Evolutionary conservation across 2,113 vertebrate species (phyloP).

Genomic region (Phyllostomus hastatus): DNA sequence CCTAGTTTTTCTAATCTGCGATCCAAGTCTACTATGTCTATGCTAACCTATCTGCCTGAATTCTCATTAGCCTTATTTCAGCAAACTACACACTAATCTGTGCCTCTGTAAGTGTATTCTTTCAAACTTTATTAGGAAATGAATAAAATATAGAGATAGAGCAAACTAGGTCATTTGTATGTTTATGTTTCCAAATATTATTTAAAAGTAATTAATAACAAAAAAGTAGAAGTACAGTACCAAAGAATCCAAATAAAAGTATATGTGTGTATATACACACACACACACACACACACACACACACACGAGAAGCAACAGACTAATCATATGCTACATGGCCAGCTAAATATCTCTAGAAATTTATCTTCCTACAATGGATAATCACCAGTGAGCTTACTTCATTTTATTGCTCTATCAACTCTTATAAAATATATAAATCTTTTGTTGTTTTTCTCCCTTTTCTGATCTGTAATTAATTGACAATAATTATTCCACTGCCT

Average conservation of each 20-base stretch:
- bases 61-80: background rate
- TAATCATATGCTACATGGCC: background rate
- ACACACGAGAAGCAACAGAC: background rate
- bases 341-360: background rate
- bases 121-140: background rate
- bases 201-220: background rate
- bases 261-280: background rate
- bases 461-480: background rate
- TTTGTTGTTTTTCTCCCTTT: background rate
- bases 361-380: background rate
- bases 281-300: background rate
- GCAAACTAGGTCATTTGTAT: background rate
- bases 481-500: background rate
- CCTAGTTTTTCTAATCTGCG: background rate
- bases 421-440: background rate
- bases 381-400: background rate
- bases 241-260: slow-evolving; percentile 22
- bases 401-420: background rate
- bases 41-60: background rate
- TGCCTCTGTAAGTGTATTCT: background rate
- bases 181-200: slow-evolving; percentile 8
- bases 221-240: background rate
- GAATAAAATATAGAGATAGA: background rate
- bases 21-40: background rate
- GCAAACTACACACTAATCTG: background rate